Base-by-base conservation (phyloP, 2,888 invertebrate genomes). In the Xanthorhoe designata region DNA sequence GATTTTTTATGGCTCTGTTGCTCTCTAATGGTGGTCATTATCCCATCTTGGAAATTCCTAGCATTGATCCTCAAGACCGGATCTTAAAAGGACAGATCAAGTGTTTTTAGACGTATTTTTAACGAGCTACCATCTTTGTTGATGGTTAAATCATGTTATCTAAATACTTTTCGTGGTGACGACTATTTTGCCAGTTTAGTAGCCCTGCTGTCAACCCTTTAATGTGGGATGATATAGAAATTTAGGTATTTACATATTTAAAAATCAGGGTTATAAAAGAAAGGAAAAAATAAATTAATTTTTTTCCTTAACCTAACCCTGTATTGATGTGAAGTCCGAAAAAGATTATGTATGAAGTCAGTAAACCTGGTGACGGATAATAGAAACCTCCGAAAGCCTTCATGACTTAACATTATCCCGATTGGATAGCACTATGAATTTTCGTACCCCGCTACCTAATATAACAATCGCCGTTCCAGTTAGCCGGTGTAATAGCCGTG, bases 401-500 rank as follows among this genome's bases (percentile, higher is more conserved):
- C 24, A 24, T n/a, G 24, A 24, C 24, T 24, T 24, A 1, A 13
- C 8, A 42, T 42, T 10, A 10, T 42, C 10, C 42, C 4, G 10
- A 42, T 42, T 8, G 13, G 13, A 42, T n/a, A 8, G 42, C 42
- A 13, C 38, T 42, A 10, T 42, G 13, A 13, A 10, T 42, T 38
- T 38, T 38, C 13, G 13, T 17, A 17, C 7, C n/a, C 47, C 47
- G 47, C 15, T 17, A 7, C n/a, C n/a, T n/a, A n/a, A n/a, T n/a
- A 32, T 7, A 32, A 32, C 32, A 32, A 32, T 32, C 32, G 35
- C 10, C 15, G 17, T 87, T 91, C 17, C 81, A 98, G 98, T 83
- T 98, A 73, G 97, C 97, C 19, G 98, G 98, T 32, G 88, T 96
- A 0, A 87, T 95, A 29, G 96, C 89, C n/a, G 95, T 98, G 17